Percentiles rank a stretch among this genome's conserved stretches.
Evolutionary conservation across 2,888 invertebrate species (phyloP).

Genomic region (Creontiades dilutus): DNA sequence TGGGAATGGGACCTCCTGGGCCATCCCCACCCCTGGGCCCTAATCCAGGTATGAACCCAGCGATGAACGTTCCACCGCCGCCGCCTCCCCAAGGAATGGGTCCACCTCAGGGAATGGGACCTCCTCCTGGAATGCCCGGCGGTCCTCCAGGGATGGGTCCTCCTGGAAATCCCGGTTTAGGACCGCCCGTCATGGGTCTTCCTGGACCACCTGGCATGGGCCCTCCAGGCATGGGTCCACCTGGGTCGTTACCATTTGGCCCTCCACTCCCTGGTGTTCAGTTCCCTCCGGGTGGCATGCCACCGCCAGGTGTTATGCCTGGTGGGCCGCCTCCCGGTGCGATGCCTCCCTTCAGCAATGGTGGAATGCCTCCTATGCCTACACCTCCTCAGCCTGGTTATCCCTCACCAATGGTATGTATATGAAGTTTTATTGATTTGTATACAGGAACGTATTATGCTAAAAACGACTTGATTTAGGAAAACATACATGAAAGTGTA

Average conservation of each 20-base stretch:
- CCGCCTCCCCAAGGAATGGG: conserved; percentile 20
- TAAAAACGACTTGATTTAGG: too few relatives aligned
- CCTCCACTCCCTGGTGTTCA: conserved; percentile 57
- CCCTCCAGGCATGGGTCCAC: conserved; percentile 26
- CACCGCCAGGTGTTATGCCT: conserved; percentile 62
- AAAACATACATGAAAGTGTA: too few relatives aligned
- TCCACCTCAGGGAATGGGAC: conserved; percentile 57
- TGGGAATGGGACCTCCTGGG: conserved; percentile 72
- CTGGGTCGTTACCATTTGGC: conserved; percentile 41
- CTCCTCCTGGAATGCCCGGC: conserved; percentile 20
- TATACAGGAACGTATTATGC: too few relatives aligned
- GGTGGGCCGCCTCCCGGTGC: conserved; percentile 57
- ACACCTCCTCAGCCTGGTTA: conserved; percentile 72
- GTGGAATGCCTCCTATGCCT: conserved; percentile 64
- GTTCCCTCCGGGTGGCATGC: conserved; percentile 56
- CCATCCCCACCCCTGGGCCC: not conserved
- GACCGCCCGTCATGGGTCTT: conserved; percentile 7
- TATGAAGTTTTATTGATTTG: too few relatives aligned
- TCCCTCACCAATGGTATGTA: conserved; percentile 70
- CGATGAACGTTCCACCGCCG: not conserved
- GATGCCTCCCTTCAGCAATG: conserved; percentile 56
- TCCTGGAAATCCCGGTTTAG: conserved; percentile 8
- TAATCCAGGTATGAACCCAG: not conserved
- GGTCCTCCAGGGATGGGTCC: conserved; percentile 23
- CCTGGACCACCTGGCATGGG: conserved; percentile 62